A percentile compares a stretch with the other conserved stretches of the same genome.
These are phyloP conservation scores for Chondrilla cf. caribensis DNA, from an alignment of 37 sponge, comb jelly and placozoan genomes.

Conservation along the genomic window DNA sequence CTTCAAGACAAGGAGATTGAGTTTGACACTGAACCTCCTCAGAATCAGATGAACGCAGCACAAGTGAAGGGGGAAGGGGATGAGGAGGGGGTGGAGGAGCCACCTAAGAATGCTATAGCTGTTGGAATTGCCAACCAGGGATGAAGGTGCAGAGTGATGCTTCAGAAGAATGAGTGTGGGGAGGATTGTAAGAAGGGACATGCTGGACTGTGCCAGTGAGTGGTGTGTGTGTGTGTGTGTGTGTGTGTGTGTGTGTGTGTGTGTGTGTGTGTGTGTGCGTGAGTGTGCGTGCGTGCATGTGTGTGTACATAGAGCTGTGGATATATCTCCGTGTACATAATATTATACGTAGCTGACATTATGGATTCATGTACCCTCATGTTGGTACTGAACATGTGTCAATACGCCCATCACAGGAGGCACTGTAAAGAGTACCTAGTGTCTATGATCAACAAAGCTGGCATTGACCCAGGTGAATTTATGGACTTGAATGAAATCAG, in stretches of 20 bases:
- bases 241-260: not conserved
- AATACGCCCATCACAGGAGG: constrained; percentile 41
- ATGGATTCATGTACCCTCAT: no score
- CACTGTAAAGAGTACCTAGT: constrained; percentile 96
- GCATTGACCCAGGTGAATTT: constrained; percentile 69
- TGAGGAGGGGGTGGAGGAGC: not conserved
- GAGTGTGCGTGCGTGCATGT: no score
- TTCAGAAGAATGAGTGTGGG: constrained; percentile 84
- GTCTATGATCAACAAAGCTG: constrained; percentile 55
- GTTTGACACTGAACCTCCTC: constrained; percentile 67
- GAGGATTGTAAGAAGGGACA: constrained; percentile 43
- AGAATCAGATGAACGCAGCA: constrained; percentile 56
- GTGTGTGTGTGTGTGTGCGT: not conserved
- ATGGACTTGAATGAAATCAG: constrained; percentile 35
- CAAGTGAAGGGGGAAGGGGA: not conserved
- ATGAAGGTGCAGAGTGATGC: constrained; percentile 64
- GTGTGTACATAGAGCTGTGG: no score
- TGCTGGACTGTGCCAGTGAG: constrained; percentile 89
- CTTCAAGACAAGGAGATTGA: constrained; percentile 55
- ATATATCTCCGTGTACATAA: no score
- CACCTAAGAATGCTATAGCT: not conserved
- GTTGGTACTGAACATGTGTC: not conserved
- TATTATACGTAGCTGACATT: no score
- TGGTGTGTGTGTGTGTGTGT: not conserved
- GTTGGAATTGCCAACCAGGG: constrained; percentile 8